A percentile compares a stretch with the other conserved stretches of the same genome.
phyloP scores from a whole-genome alignment of 1,140 invertebrate genomes.

The Diorhabda elongata region DNA sequence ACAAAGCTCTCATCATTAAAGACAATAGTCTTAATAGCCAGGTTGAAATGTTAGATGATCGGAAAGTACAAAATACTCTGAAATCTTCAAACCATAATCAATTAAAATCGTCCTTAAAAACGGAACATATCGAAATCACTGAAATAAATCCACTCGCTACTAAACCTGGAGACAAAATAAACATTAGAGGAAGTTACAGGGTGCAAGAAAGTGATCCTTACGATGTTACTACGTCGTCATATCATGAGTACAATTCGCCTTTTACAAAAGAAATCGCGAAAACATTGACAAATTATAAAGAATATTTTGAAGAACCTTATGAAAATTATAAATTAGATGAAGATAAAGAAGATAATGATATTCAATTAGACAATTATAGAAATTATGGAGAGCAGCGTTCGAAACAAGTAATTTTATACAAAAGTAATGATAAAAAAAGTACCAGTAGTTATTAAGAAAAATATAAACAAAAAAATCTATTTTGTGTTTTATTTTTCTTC shows the following conservation, averaged over 20 bases:
- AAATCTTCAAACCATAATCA: conserved; percentile 13
- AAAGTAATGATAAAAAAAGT: no score
- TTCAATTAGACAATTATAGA: no score
- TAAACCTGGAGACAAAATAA: conserved; percentile 12
- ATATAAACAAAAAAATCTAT: no score
- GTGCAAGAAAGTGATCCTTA: conserved; percentile 25
- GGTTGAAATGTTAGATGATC: background rate
- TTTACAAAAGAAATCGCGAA: conserved; percentile 5
- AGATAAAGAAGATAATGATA: no score
- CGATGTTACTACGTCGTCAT: conserved; percentile 5
- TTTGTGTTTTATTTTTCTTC: no score
- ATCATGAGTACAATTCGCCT: conserved; percentile 11
- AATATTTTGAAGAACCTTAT: background rate
- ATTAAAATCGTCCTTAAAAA: conserved; percentile 21
- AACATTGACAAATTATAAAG: conserved; percentile 1
- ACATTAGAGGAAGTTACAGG: conserved; percentile 23
- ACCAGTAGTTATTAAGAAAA: no score
- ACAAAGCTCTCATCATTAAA: background rate
- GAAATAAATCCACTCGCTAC: conserved; percentile 14
- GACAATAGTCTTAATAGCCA: background rate
- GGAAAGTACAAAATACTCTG: background rate
- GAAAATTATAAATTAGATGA: no score
- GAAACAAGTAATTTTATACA: no score
- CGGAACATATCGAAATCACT: conserved; percentile 19
- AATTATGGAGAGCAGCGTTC: no score